Conservation (phyloP, 1,140 invertebrate species). For the Drosophila arawakana region DNA sequence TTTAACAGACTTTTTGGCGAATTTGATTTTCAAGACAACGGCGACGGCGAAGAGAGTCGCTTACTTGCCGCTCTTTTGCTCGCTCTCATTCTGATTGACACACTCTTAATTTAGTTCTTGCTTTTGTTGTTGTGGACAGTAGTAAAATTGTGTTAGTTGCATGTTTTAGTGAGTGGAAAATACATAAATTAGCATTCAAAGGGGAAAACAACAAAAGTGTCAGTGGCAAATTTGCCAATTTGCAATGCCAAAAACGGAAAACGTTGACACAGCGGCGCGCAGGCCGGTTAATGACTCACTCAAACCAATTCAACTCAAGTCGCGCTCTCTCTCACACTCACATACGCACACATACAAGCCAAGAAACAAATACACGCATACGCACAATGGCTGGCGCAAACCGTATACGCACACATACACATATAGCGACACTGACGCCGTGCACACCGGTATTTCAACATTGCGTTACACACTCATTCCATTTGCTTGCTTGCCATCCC, state of each 20-base stretch:
- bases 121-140: not conserved
- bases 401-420: constrained; percentile 8
- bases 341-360: not conserved
- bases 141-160: constrained; percentile 28
- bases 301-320: constrained; percentile 53
- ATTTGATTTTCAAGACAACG: constrained; percentile 29
- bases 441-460: constrained; percentile 70
- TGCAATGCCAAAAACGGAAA: constrained; percentile 39
- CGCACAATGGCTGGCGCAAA: not conserved
- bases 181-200: constrained; percentile 10
- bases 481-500: constrained; percentile 35
- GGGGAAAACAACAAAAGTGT: constrained; percentile 21
- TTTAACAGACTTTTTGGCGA: constrained; percentile 53
- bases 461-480: constrained; percentile 58
- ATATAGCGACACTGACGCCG: constrained; percentile 38
- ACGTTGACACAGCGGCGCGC: constrained; percentile 34
- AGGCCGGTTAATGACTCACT: constrained; percentile 80
- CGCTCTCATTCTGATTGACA: constrained; percentile 11
- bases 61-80: not conserved
- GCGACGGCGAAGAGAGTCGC: constrained; percentile 29
- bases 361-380: too few relatives aligned
- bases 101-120: not conserved
- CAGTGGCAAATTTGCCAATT: constrained; percentile 34
- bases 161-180: constrained; percentile 28
- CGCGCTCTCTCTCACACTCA: constrained; percentile 19